Evolutionary conservation across 2,888 invertebrate species (phyloP).

Genomic region (Eupithecia subfuscata): DNA sequence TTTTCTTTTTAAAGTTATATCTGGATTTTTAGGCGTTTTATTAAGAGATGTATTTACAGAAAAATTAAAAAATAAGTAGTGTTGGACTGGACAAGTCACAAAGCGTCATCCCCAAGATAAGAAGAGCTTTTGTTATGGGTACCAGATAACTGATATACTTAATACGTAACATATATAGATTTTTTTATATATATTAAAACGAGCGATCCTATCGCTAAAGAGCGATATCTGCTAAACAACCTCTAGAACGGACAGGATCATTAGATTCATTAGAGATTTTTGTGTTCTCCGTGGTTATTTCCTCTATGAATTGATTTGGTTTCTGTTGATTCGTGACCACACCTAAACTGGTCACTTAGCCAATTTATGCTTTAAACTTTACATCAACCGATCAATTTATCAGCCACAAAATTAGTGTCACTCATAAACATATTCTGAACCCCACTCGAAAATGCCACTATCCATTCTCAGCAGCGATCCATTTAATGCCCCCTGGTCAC

Average conservation of each 20-base stretch:
- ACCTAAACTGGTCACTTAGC: background rate
- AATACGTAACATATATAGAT: background rate
- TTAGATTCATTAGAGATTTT: background rate
- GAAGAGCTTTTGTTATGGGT: background rate
- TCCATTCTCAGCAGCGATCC: conserved; percentile 30
- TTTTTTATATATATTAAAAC: background rate
- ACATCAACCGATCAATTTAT: conserved; percentile 4
- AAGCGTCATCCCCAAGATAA: background rate
- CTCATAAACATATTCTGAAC: conserved; percentile 2
- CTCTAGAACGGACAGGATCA: background rate
- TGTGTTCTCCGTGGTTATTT: background rate
- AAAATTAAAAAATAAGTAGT: background rate
- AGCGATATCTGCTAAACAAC: background rate
- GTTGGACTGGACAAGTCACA: background rate
- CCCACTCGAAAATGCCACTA: conserved; percentile 21
- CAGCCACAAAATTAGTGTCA: conserved; percentile 6
- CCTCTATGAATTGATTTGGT: background rate
- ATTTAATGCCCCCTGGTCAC: conserved; percentile 36
- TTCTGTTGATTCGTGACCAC: background rate
- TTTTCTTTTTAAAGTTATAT: background rate
- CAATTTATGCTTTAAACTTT: background rate
- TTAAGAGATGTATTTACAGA: background rate
- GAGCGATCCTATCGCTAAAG: background rate
- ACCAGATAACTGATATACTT: too few species aligned
- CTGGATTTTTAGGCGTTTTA: background rate